A percentile compares a stretch with the other conserved stretches of the same genome.
phyloP scores from a whole-genome alignment of 53 echinoderm and acorn worm genomes.

The Pentamera pediparva region DNA sequence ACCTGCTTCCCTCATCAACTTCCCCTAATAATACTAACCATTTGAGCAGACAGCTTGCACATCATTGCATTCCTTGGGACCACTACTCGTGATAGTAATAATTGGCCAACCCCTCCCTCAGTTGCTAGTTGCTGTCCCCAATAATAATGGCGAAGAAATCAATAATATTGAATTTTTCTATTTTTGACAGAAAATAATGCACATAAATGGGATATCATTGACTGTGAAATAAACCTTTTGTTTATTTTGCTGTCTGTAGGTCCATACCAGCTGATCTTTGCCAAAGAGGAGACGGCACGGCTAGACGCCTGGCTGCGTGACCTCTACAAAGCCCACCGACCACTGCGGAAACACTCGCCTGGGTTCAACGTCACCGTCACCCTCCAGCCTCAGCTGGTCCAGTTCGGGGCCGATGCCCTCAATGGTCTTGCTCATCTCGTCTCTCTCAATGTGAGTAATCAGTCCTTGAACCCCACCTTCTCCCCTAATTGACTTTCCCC shows the following conservation, averaged over 20 bases:
- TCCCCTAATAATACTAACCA: not conserved
- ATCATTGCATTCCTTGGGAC: slow-evolving; percentile 2
- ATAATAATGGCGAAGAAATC: too few species aligned
- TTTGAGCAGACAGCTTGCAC: slow-evolving; percentile 6
- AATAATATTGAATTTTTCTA: too few species aligned
- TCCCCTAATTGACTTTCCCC: not conserved
- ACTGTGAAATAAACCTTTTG: not conserved
- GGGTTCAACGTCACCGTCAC: slow-evolving; percentile 53
- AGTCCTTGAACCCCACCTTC: not conserved
- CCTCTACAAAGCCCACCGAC: slow-evolving; percentile 43
- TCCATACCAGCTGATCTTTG: slow-evolving; percentile 54
- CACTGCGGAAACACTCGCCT: slow-evolving; percentile 33
- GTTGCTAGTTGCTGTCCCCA: too few species aligned
- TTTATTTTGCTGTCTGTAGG: slow-evolving; percentile 12
- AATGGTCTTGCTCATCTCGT: slow-evolving; percentile 60
- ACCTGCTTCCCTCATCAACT: not conserved
- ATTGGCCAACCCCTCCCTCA: too few species aligned
- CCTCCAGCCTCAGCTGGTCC: slow-evolving; percentile 49
- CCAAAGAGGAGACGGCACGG: slow-evolving; percentile 35
- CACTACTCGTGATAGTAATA: too few species aligned
- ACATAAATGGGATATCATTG: too few species aligned
- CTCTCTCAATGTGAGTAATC: slow-evolving; percentile 35
- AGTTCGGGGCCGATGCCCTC: slow-evolving; percentile 52
- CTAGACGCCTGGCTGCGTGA: slow-evolving; percentile 58
- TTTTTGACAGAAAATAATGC: too few species aligned